Conservation (phyloP, 2,113 vertebrate species). For the Dasyurus viverrinus region DNA sequence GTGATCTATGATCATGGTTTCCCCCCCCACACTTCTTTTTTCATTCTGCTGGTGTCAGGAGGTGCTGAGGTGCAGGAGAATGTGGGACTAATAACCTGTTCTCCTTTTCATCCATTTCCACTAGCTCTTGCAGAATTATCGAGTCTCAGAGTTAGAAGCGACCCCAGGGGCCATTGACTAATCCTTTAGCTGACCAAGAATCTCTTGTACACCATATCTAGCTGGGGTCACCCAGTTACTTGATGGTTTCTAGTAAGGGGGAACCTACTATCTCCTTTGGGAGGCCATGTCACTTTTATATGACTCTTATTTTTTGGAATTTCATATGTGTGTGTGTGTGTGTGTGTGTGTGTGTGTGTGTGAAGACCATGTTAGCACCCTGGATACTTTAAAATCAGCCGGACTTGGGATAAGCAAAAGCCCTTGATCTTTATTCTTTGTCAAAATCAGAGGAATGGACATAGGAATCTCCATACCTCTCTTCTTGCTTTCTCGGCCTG, state of each 20-base stretch:
- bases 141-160: background rate
- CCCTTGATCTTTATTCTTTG: no score
- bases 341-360: no score
- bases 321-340: background rate
- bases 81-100: background rate
- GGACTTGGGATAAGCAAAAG: no score
- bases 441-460: no score
- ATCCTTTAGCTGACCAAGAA: background rate
- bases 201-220: background rate
- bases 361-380: no score
- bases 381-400: no score
- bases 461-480: no score
- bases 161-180: background rate
- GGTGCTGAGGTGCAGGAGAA: background rate
- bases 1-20: conserved; percentile 40
- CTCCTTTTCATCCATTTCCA: background rate
- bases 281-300: background rate
- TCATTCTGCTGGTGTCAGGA: conserved; percentile 25
- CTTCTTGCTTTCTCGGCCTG: no score
- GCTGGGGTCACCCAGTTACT: background rate
- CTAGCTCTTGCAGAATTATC: background rate
- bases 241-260: background rate
- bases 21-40: background rate
- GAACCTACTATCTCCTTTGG: background rate
- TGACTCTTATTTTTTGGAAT: background rate